Evolutionary conservation across 2,113 vertebrate genomes (phyloP).

Genomic region (Mixornis gularis): DNA sequence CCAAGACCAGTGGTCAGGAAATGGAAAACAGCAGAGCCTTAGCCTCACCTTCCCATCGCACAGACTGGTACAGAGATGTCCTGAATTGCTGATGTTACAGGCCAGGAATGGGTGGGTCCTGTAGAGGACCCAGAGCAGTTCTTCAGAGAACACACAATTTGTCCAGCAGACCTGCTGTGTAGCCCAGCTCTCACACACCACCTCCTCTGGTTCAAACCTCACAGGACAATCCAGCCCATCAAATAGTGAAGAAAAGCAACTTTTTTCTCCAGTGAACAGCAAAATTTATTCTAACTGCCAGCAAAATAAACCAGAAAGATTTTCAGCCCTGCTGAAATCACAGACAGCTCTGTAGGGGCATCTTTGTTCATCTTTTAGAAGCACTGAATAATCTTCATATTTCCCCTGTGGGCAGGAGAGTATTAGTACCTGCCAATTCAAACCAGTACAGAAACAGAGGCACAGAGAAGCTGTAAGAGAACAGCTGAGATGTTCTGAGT

Average conservation of each 20-base stretch:
- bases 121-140: not conserved
- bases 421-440: not conserved
- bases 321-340: not conserved
- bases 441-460: not conserved
- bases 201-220: not conserved
- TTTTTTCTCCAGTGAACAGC: not conserved
- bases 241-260: not conserved
- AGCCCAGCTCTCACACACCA: not conserved
- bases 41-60: not conserved
- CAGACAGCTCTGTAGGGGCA: not conserved
- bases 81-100: not conserved
- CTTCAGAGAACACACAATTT: not conserved
- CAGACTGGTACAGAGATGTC: not conserved
- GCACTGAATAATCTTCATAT: not conserved
- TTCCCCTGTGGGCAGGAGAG: not conserved
- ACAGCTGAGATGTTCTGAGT: not conserved
- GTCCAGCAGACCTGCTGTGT: not conserved
- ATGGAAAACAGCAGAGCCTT: not conserved
- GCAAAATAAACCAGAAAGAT: not conserved
- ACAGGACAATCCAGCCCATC: not conserved
- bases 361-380: not conserved
- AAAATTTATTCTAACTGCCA: not conserved
- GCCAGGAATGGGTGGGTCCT: not conserved
- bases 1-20: not conserved
- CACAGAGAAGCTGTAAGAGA: not conserved